These are phyloP conservation scores for Porites lobata DNA, from an alignment of 92 coral and sea anemone genomes.

Conservation along the genomic window DNA sequence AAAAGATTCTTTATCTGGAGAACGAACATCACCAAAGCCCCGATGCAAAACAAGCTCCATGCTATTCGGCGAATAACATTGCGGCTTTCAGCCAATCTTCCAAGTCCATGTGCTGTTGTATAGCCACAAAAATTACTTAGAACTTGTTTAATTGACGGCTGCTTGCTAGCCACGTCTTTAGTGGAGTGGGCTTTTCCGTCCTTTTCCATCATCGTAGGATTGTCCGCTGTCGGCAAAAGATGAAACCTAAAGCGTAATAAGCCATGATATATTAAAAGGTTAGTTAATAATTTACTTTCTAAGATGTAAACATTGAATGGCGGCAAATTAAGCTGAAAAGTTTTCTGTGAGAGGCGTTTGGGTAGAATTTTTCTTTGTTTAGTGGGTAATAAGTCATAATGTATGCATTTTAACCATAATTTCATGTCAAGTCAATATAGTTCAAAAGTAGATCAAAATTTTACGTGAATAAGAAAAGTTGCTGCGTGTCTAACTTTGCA, in stretches of 20 bases:
- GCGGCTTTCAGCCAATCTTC: constrained; percentile 54
- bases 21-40: constrained; percentile 53
- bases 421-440: too few species aligned
- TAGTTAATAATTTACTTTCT: neutral
- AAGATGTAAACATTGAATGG: too few species aligned
- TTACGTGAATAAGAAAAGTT: too few species aligned
- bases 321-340: too few species aligned
- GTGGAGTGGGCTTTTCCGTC: neutral
- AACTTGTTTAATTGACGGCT: constrained; percentile 23
- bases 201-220: neutral
- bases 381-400: too few species aligned
- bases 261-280: neutral
- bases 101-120: constrained; percentile 69
- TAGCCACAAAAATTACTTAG: constrained; percentile 54
- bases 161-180: neutral
- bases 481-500: too few species aligned
- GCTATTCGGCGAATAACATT: constrained; percentile 47
- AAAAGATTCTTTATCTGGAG: constrained; percentile 40
- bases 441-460: too few species aligned
- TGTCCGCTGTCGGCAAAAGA: neutral
- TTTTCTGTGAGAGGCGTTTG: too few species aligned
- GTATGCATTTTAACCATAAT: too few species aligned
- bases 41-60: constrained; percentile 59
- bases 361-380: too few species aligned
- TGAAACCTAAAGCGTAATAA: too few species aligned